Percentiles rank a stretch among this genome's conserved stretches.
These are phyloP conservation scores for Notodonta ziczac DNA, from an alignment of 2,888 invertebrate species.

Conservation along the genomic window DNA sequence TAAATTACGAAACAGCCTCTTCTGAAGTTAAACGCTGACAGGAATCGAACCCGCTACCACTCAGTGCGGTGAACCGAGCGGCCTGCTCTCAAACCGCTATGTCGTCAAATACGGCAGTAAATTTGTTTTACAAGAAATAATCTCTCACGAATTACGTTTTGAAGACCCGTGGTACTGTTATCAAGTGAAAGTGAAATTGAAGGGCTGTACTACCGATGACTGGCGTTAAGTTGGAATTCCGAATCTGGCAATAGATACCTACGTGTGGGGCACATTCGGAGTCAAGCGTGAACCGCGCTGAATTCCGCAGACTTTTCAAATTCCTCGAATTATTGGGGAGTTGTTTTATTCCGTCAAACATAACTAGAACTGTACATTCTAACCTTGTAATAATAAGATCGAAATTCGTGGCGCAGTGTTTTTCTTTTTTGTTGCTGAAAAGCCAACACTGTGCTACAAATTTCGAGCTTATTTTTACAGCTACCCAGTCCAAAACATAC, in stretches of 20 bases:
- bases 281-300: slow-evolving; percentile 12
- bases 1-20: too few relatives aligned
- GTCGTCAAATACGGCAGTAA: too few relatives aligned
- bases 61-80: too few relatives aligned
- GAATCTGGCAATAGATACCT: slow-evolving; percentile 20
- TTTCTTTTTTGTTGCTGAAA: too few relatives aligned
- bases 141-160: background rate
- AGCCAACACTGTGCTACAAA: too few relatives aligned
- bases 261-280: slow-evolving; percentile 21
- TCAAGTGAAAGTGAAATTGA: slow-evolving; percentile 46
- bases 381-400: too few relatives aligned
- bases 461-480: too few relatives aligned
- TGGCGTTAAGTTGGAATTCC: slow-evolving; percentile 40
- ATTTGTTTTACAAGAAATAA: background rate
- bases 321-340: slow-evolving; percentile 8
- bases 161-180: slow-evolving; percentile 24
- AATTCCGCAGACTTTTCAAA: slow-evolving; percentile 26
- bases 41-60: too few relatives aligned
- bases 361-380: background rate
- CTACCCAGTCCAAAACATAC: too few relatives aligned
- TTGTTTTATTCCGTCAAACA: slow-evolving; percentile 2
- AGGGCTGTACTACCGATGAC: slow-evolving; percentile 46
- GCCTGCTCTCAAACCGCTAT: too few relatives aligned
- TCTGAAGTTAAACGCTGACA: too few relatives aligned
- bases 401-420: too few relatives aligned